Percentiles rank a stretch among this genome's conserved stretches.
Evolutionary conservation across 2,113 vertebrate species (phyloP).

Genomic region (Macquaria ambigua): DNA sequence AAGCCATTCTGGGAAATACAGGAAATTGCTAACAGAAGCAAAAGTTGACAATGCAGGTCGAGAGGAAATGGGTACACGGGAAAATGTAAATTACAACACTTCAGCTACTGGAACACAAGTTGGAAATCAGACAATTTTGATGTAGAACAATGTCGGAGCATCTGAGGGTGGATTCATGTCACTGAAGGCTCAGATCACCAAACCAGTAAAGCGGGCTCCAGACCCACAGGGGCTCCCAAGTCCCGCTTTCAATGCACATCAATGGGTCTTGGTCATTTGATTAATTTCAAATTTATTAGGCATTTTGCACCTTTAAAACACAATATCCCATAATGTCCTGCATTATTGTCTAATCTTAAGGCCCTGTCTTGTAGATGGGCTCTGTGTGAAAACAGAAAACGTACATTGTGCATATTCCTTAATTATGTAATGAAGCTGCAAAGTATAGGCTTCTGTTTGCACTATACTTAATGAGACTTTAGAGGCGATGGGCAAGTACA

Average conservation of each 20-base stretch:
- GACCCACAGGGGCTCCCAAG: neutral
- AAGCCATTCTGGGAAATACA: slow-evolving; percentile 62
- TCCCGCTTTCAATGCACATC: neutral
- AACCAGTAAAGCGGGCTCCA: neutral
- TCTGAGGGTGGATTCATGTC: slow-evolving; percentile 10
- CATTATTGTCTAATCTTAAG: neutral
- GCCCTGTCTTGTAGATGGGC: neutral
- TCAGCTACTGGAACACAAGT: slow-evolving; percentile 15
- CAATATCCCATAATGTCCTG: neutral
- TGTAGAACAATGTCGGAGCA: slow-evolving; percentile 13
- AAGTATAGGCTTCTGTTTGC: neutral
- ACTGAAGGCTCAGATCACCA: neutral
- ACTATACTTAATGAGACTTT: neutral
- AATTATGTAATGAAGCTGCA: slow-evolving; percentile 2
- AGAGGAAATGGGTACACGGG: slow-evolving; percentile 29
- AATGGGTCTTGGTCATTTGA: neutral
- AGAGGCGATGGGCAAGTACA: neutral
- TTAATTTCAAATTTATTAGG: neutral
- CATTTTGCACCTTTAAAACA: neutral
- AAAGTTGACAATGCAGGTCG: slow-evolving; percentile 45
- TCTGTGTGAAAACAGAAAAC: neutral
- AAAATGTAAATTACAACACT: slow-evolving; percentile 50
- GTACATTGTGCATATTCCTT: neutral
- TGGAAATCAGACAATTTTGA: slow-evolving; percentile 37
- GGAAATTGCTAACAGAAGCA: slow-evolving; percentile 51